Base-by-base conservation (phyloP, 2,113 vertebrate genomes). In the Pionites leucogaster region DNA sequence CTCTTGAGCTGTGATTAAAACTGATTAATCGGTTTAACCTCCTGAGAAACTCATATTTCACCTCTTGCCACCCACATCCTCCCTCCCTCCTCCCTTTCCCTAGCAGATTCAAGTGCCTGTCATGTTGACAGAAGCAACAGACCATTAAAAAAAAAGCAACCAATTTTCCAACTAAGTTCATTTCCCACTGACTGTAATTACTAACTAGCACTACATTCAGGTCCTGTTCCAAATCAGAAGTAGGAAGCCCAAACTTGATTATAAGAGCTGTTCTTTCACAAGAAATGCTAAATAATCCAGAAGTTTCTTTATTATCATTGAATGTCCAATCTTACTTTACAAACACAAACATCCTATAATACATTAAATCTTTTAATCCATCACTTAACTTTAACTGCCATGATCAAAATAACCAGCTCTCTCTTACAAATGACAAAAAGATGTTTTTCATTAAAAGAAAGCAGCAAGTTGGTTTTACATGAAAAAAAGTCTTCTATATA, bases 1-100 rank as follows among this genome's bases (percentile, higher is more conserved):
- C n/a, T 69, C 55, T 68, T 77, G 88, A 86, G 72, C 60, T 92
- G 76, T 83, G 79, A 88, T 82, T 88, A 86, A 83, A 90, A 67
- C 37, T 0, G 7, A 81, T 53, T 77, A 70, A 88, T 77, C 88
- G 50, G 50, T 64, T 86, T 84, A 91, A 86, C 39, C 31, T 92
- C 42, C 37, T 46, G 50, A 91, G 80, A 87, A 94, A 75, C 37
- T 81, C 47, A 13, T 52, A 63, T 64, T 77, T 93, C 67, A 81
- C 39, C 37, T 76, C 60, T 74, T 62, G 28, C 27, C 12, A 17
- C 41, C 52, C 27, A 85, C 29, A 53, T 53, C 41, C 49, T 64
- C 17, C 49, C n/a, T 72, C 33, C 2, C 7, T 4, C 28, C 69
- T 63, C 41, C 87, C 33, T 46, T 77, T 77, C 55, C 50, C 39